These are phyloP conservation scores for Hypomecis punctinalis DNA, from an alignment of 2,888 invertebrate species.

Conservation along the genomic window DNA sequence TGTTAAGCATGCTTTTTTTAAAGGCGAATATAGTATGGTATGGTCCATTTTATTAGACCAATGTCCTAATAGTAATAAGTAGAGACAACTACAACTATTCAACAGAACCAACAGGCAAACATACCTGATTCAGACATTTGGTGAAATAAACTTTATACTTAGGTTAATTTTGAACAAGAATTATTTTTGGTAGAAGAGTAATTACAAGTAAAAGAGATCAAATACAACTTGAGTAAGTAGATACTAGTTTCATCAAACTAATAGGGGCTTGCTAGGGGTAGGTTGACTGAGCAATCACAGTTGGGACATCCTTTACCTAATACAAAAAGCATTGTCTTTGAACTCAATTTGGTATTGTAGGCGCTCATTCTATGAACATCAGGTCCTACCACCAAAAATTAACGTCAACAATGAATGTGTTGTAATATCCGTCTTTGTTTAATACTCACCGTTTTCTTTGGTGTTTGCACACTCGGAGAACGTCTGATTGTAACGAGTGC, in stretches of 20 bases:
- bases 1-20: no score
- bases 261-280: neutral
- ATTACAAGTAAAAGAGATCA: no score
- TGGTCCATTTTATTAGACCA: no score
- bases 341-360: slow-evolving; percentile 2
- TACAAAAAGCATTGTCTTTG: slow-evolving; percentile 1
- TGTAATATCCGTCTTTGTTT: slow-evolving; percentile 41
- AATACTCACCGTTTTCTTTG: slow-evolving; percentile 79
- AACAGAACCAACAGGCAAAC: no score
- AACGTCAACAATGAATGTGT: slow-evolving; percentile 43
- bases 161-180: no score
- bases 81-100: no score
- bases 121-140: no score
- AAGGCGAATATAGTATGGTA: no score
- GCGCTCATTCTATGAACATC: slow-evolving; percentile 19
- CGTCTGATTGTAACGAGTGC: slow-evolving; percentile 83
- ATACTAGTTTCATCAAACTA: neutral
- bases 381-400: slow-evolving; percentile 40
- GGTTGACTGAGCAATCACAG: neutral
- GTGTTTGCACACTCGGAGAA: slow-evolving; percentile 82
- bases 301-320: neutral
- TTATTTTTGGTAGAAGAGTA: no score
- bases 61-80: no score
- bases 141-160: no score
- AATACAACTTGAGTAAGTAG: no score